Evolutionary conservation across 2,797 vertebrate species (phyloP).

Genomic region (Onychomys torridus): DNA sequence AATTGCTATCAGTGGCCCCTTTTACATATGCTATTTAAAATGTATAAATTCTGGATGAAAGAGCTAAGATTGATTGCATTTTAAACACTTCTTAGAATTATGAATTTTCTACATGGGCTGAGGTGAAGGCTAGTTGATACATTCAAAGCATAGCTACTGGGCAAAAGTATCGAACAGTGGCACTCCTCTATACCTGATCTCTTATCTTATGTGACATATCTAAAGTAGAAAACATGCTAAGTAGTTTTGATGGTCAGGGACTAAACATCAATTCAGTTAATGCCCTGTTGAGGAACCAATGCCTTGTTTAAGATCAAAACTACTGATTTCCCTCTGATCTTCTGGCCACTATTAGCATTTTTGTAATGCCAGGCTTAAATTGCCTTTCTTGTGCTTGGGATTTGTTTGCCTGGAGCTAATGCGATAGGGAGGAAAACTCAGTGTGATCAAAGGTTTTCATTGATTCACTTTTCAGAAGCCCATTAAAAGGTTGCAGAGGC

Average conservation of each 20-base stretch:
- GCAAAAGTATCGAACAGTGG: constrained; percentile 17
- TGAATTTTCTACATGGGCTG: constrained; percentile 54
- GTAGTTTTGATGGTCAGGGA: constrained; percentile 21
- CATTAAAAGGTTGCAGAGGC: not conserved
- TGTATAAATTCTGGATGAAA: constrained; percentile 70
- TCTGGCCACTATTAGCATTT: constrained; percentile 14
- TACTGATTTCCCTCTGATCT: constrained; percentile 44
- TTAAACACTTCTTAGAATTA: constrained; percentile 68
- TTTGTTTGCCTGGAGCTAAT: constrained; percentile 58
- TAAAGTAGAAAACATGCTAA: constrained; percentile 32
- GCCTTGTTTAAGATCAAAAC: constrained; percentile 59
- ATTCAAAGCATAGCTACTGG: constrained; percentile 60
- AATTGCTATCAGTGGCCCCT: not conserved
- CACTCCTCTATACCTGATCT: constrained; percentile 12
- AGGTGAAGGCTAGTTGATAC: constrained; percentile 64
- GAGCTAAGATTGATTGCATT: constrained; percentile 60
- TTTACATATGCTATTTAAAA: constrained; percentile 62
- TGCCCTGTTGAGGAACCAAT: not conserved
- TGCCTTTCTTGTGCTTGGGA: constrained; percentile 37
- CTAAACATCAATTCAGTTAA: constrained; percentile 36
- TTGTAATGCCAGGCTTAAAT: constrained; percentile 37
- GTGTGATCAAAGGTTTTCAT: constrained; percentile 54
- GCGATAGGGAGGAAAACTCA: not conserved
- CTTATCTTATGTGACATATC: not conserved
- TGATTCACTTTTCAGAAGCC: constrained; percentile 35